Base-by-base conservation (phyloP, 1,140 invertebrate species). In the Orchestia grillus region DNA sequence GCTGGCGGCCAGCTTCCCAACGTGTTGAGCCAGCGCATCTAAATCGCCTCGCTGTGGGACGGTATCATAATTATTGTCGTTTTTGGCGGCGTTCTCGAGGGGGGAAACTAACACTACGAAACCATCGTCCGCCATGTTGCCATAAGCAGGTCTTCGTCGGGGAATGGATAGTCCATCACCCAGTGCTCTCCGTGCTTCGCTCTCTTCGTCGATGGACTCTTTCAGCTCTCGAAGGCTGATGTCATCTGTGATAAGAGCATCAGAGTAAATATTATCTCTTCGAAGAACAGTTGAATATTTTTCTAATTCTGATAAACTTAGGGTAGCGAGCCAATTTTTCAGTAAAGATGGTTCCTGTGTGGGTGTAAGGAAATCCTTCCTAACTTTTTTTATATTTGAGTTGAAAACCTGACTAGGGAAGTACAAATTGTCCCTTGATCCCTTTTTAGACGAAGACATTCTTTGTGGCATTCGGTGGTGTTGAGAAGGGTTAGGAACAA, bases 171-270 rank as follows among this genome's bases (percentile, higher is more conserved):
- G 44, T 40, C 92, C 92, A 44, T 44, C 92, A 6, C 92, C 92
- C 43, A n/a, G 0, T 42, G 92, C 92, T 94, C n/a, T 45, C 36
- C 92, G 43, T 19, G 92, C 92, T 45, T 94, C 92, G 6, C 4
- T 94, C 40, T 45, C 92, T 94, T 94, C 92, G 40, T 94, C 92
- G 92, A 94, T 45, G 92, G 44, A 42, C 44, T 44, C 92, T 44
- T 94, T 94, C 43, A 94, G 44, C 92, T 94, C 92, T 47, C 43
- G 41, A 94, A 94, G 41, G 44, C 92, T 94, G 92, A 94, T 45
- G 92, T 45, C 44, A 94, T 94, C 92, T 94, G 92, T 47, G 92
- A 94, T 94, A 94, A 94, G 92, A 45, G 92, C 44, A 94, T 94
- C 44, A 45, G 92, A 94, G 44, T 94, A 44, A 94, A 47, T 44